Base-by-base conservation (phyloP, 1,140 invertebrate species). In the Holcopasites calliopsidis region DNA sequence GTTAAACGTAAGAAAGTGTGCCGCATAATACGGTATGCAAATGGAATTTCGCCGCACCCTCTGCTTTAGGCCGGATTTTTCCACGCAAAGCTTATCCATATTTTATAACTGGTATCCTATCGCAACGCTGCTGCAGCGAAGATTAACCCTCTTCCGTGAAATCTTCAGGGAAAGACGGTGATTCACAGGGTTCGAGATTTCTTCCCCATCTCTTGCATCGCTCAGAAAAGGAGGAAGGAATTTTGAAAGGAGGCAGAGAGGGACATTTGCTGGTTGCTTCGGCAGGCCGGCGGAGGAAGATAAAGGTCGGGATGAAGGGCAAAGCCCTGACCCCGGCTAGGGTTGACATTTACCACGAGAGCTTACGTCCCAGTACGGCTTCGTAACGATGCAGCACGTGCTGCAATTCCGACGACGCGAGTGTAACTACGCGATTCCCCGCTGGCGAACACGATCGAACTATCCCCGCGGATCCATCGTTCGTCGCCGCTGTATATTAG, bases 281-380 rank as follows among this genome's bases (percentile, higher is more conserved):
- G 13, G 31, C 4, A 16, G 26, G 18, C 44, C 33, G 13, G 4
- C 28, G 47, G 3, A 21, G 23, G 7, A 18, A 64, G 31, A 52
- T 7, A 81, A 85, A 85, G 82, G 77, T 86, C 84, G 73, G 58
- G 69, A 80, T 75, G 82, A 82, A 78, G 61, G 60, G 49, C 60
- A 58, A 81, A 82, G 57, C 81, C 77, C 60, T 86, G 86, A 87
- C 77, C 85, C 42, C 65, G 66, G 72, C 47, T 18, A 71, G 82
- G 82, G 77, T 79, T 87, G 80, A 83, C 78, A 80, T 86, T 87
- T 77, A 73, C 76, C 79, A 85, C 77, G 84, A 88, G 88, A 88
- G 84, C 84, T 85, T 83, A 85, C 65, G 79, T 76, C 50, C 33
- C 3, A 3, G 73, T 86, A 87, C 35, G 86, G 86, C 86, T 87